Evolutionary conservation across 2,113 vertebrate species (phyloP).

Genomic region (Atractosteus spatula): DNA sequence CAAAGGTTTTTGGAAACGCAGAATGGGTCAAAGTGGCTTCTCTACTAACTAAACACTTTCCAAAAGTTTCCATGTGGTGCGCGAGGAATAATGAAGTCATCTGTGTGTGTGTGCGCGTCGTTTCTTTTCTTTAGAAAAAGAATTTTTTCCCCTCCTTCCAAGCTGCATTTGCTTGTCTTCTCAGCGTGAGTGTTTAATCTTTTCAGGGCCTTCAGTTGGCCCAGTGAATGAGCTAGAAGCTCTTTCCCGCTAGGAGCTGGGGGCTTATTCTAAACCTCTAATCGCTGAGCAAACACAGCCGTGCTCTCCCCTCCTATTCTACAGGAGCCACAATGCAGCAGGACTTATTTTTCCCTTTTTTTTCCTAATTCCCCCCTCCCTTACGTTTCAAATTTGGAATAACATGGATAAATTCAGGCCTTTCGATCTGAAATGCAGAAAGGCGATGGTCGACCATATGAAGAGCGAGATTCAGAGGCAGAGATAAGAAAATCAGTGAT

Average conservation of each 20-base stretch:
- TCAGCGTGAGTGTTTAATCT: conserved; percentile 99
- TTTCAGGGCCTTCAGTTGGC: conserved; percentile 96
- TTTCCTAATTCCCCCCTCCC: conserved; percentile 33
- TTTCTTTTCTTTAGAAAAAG: conserved; percentile 21
- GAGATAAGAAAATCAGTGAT: neutral
- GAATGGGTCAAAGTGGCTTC: conserved; percentile 79
- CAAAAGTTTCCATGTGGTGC: conserved; percentile 83
- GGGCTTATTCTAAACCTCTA: conserved; percentile 99
- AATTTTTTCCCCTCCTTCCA: conserved; percentile 44
- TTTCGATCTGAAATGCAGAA: conserved; percentile 81
- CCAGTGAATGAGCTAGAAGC: conserved; percentile 96
- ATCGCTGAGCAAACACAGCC: conserved; percentile 99
- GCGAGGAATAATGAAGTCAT: conserved; percentile 75
- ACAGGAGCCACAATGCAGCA: conserved; percentile 87
- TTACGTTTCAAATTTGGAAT: conserved; percentile 61
- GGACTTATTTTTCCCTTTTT: conserved; percentile 63
- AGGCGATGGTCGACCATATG: neutral
- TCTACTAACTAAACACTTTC: conserved; percentile 85
- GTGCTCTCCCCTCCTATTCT: conserved; percentile 86
- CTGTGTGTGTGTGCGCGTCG: conserved; percentile 57
- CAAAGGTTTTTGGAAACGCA: conserved; percentile 73
- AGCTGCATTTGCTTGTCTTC: conserved; percentile 98
- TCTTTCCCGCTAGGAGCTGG: conserved; percentile 93
- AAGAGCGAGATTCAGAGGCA: neutral
- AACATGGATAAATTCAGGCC: conserved; percentile 85